Evolutionary conservation across 2,797 vertebrate genomes (phyloP).

Genomic region (Coluber constrictor): DNA sequence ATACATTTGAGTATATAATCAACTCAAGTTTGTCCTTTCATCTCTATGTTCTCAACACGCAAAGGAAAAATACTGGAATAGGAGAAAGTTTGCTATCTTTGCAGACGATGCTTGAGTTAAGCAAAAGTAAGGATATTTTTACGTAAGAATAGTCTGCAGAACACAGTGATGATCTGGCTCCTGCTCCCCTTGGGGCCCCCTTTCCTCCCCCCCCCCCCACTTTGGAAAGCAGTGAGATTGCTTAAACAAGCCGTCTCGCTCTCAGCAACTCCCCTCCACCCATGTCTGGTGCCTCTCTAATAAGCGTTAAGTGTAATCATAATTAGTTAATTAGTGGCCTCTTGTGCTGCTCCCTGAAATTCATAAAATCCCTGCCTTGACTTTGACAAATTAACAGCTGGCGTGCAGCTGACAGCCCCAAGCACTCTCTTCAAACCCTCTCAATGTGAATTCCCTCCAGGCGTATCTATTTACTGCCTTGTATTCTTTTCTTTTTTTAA

Average conservation of each 20-base stretch:
- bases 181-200: background rate
- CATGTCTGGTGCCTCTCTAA: background rate
- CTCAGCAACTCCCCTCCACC: rapidly evolving
- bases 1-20: too few species aligned
- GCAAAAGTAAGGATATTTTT: background rate
- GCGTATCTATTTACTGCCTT: background rate
- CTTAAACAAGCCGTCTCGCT: too few species aligned
- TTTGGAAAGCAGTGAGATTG: background rate
- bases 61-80: background rate
- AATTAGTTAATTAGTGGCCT: background rate
- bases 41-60: too few species aligned
- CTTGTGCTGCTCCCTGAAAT: background rate
- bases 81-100: background rate
- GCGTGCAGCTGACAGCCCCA: background rate
- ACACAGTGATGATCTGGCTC: background rate
- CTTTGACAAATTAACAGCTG: too few species aligned
- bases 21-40: background rate
- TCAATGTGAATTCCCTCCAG: background rate
- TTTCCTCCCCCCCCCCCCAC: too few species aligned
- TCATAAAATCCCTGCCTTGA: background rate
- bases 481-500: background rate
- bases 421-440: background rate
- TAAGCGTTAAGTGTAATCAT: background rate
- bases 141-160: background rate
- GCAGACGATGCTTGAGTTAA: background rate